Evolutionary conservation across 2,797 vertebrate species (phyloP).

Genomic region (Passerculus sandwichensis): DNA sequence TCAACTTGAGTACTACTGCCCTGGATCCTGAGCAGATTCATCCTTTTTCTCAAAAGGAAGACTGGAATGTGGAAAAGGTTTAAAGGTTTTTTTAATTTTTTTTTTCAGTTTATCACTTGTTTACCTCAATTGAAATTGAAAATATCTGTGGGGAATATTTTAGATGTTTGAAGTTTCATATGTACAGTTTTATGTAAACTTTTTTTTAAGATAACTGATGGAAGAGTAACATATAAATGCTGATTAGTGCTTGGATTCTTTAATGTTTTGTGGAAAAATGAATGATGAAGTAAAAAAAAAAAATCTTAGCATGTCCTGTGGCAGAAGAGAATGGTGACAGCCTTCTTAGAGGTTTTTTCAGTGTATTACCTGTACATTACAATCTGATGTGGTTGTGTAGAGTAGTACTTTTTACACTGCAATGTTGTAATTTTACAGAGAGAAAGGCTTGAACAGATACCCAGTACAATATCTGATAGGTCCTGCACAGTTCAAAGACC

Average conservation of each 20-base stretch:
- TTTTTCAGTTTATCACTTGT: background rate
- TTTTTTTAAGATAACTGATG: background rate
- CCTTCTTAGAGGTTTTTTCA: background rate
- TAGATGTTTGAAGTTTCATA: background rate
- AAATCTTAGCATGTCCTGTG: background rate
- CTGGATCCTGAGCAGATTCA: background rate
- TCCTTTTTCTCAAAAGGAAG: background rate
- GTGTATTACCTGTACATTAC: background rate
- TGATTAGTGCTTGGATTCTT: background rate
- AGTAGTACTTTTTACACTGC: background rate
- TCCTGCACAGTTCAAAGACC: background rate
- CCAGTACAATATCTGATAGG: background rate
- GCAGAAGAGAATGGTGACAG: background rate
- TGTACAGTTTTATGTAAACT: background rate
- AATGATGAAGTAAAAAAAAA: background rate
- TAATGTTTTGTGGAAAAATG: background rate
- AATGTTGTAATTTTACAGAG: background rate
- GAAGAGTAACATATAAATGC: background rate
- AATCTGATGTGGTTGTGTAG: background rate
- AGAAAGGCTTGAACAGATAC: background rate
- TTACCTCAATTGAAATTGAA: background rate
- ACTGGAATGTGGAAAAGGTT: background rate
- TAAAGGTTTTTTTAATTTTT: no score
- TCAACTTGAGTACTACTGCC: background rate
- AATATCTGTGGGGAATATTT: background rate